Base-by-base conservation (phyloP, 2,888 invertebrate genomes). In the Drosophila helvetica region DNA sequence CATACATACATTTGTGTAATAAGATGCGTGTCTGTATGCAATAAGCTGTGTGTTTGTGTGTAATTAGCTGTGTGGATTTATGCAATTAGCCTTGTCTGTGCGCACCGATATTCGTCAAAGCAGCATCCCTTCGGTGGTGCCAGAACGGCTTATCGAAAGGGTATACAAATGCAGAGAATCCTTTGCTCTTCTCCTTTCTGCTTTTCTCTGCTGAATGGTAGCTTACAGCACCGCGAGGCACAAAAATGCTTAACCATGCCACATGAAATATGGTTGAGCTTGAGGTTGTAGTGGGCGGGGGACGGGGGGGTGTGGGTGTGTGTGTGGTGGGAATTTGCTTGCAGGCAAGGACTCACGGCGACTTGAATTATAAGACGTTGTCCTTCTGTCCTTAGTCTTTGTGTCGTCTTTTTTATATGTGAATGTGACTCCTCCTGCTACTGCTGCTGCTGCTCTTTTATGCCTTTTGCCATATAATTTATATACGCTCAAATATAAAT, bases 241-340 rank as follows among this genome's bases (percentile, higher is more conserved):
- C 66, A 75, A 73, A 72, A 82, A 86, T 80, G 65, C 85, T 85
- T 85, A 86, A 74, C 76, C 87, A 75, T 75, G 85, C 86, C 88
- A 78, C 79, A 81, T 75, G 75, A 84, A 80, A 84, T 77, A 68
- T 59, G 57, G 59, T 57, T 50, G 63, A 50, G 71, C 61, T 56
- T 61, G 55, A 30, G 59, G 55, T 17, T 51, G 47, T 25, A 27
- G n/a, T 7, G 15, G 25, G 45, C 12, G 10, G 12, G 12, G n/a
- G n/a, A n/a, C n/a, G n/a, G n/a, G n/a, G n/a, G n/a, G n/a, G n/a
- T n/a, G n/a, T n/a, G n/a, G n/a, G n/a, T n/a, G n/a, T n/a, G n/a
- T n/a, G n/a, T 12, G 19, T n/a, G 27, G 17, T 10, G 6, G n/a
- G 4, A 4, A 9, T 17, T 27, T 25, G n/a, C n/a, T 25, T 27